phyloP scores from a whole-genome alignment of 2,888 invertebrate species.

The Autographa gamma region DNA sequence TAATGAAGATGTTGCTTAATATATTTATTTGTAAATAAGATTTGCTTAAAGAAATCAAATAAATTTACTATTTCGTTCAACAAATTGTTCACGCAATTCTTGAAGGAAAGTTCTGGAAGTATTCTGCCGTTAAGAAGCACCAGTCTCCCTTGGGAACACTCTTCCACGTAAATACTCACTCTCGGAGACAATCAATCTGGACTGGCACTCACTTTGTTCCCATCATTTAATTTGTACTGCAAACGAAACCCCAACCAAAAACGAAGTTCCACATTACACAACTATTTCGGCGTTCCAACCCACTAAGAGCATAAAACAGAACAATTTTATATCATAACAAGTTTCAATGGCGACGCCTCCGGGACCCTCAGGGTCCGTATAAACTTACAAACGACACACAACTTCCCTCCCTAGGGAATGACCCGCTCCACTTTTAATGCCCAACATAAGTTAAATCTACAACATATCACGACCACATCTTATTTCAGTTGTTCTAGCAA shows the following conservation, averaged over 20 bases:
- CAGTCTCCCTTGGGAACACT: no score
- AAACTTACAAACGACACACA: slow-evolving; percentile 70
- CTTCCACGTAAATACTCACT: no score
- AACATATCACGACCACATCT: slow-evolving; percentile 27
- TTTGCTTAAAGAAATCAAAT: no score
- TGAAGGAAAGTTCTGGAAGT: no score
- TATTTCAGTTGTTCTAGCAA: slow-evolving; percentile 21
- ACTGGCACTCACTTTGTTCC: not conserved
- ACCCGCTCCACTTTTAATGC: slow-evolving; percentile 57
- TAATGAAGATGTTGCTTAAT: no score
- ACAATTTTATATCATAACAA: slow-evolving; percentile 74
- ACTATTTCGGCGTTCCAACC: slow-evolving; percentile 59
- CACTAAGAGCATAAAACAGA: slow-evolving; percentile 67
- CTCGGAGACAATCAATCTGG: no score
- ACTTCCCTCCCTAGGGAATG: slow-evolving; percentile 61
- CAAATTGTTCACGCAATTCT: no score
- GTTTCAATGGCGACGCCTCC: slow-evolving; percentile 72
- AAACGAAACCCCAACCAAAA: slow-evolving; percentile 17
- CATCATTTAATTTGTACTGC: not conserved
- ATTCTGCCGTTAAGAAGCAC: no score
- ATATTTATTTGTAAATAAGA: no score
- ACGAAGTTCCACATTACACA: slow-evolving; percentile 27
- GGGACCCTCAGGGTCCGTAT: slow-evolving; percentile 64
- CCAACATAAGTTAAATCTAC: slow-evolving; percentile 42
- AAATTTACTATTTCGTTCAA: no score